phyloP scores from a whole-genome alignment of 2,888 invertebrate species.

The Nudaria mundana region DNA sequence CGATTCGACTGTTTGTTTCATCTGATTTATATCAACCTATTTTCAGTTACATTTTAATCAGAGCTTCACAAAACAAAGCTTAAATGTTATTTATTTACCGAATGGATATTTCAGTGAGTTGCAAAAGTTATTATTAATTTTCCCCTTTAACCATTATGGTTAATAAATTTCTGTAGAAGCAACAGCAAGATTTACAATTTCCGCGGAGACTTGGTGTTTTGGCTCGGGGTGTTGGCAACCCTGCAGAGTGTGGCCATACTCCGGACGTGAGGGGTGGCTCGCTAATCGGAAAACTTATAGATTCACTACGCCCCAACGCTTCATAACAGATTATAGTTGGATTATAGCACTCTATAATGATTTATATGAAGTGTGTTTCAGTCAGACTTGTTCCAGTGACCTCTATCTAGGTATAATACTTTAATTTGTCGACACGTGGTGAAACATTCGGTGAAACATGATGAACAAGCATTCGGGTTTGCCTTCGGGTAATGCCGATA shows the following conservation, averaged over 20 bases:
- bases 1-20: conserved; percentile 11
- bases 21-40: conserved; percentile 10
- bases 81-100: conserved; percentile 19
- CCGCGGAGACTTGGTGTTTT: conserved; percentile 29
- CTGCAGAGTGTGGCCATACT: background rate
- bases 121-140: conserved; percentile 43
- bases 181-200: conserved; percentile 53
- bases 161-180: conserved; percentile 45
- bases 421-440: too few species aligned
- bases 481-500: too few species aligned
- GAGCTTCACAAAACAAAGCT: background rate
- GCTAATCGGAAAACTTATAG: conserved; percentile 47
- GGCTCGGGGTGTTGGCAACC: conserved; percentile 4
- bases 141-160: conserved; percentile 45
- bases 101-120: conserved; percentile 17
- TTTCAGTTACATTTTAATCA: conserved; percentile 4
- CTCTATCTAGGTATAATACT: too few species aligned
- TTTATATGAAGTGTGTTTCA: conserved; percentile 19
- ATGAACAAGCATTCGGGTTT: too few species aligned
- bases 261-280: conserved; percentile 17
- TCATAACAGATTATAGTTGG: conserved; percentile 35
- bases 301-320: conserved; percentile 28
- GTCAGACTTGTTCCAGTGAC: background rate
- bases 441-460: too few species aligned
- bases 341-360: conserved; percentile 24